Evolutionary conservation across 1,140 invertebrate genomes (phyloP), one percentile per base, ranked within the genome.

Genomic region (Callitettix versicolor): DNA sequence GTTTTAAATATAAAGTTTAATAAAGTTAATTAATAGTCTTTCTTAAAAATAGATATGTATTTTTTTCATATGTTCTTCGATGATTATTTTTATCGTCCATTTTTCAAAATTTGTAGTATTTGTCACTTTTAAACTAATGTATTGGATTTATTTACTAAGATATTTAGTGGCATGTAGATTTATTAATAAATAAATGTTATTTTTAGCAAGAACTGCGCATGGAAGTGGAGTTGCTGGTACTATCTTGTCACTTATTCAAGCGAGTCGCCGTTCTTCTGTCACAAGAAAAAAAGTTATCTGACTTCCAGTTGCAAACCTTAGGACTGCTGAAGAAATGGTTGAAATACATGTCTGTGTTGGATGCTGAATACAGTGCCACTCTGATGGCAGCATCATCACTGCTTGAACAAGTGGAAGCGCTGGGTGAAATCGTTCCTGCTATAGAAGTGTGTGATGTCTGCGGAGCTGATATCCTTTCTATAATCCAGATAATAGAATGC

Each of bases 391-490:
- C 22, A 3, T 12, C 15, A 2, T 49, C 36, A 9, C 12, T 49
- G n/a, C 26, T 24, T 2, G 57, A 53, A 22, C 47, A 58, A 41
- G 22, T 58, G 40, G 55, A 36, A 52, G 2, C 21, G 14, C 21
- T 40, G 24, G 17, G 34, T 7, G 24, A 30, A 7, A 3, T 44
- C 1, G n/a, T 34, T 1, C 26, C 26, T 11, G 14, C 14, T 24
- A 41, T 26, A 1, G 58, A 60, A 40, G 5, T 36, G 9, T 60
- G 58, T 36, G 12, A 14, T 1, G 17, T 60, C 11, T 60, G 58
- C 33, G 44, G 52, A 14, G 18, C 22, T 49, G 49, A 57, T 60
- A 60, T 60, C 58, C 58, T 60, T 60, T 57, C 34, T 1, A 30
- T 26, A 15, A 6, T 52, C 14, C 20, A 18, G 15, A 53, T 20